Conservation (phyloP, 2,797 vertebrate genomes). For the Eospalax fontanierii region DNA sequence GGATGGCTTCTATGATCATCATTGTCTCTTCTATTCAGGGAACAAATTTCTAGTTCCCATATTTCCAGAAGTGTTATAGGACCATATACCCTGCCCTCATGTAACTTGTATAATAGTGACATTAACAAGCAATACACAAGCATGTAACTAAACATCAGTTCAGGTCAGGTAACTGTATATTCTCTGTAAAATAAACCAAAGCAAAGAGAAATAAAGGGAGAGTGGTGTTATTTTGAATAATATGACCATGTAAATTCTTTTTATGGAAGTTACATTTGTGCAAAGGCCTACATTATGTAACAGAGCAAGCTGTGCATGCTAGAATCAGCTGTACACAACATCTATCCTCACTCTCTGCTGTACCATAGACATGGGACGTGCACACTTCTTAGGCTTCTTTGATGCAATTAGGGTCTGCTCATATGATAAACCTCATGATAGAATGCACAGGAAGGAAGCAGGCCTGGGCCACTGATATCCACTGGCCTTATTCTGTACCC, state of each 20-base stretch:
- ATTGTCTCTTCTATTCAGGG: background rate
- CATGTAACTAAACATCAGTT: background rate
- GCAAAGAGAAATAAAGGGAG: background rate
- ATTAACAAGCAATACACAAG: background rate
- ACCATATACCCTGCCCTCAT: background rate
- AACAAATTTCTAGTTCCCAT: background rate
- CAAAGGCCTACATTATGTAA: slow-evolving; percentile 6
- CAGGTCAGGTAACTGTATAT: background rate
- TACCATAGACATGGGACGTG: background rate
- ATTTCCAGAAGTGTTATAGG: background rate
- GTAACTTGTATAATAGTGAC: background rate
- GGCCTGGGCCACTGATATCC: background rate
- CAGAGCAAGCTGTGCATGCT: background rate
- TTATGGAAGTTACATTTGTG: slow-evolving; percentile 22
- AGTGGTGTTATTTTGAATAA: background rate
- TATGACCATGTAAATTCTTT: background rate
- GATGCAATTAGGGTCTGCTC: background rate
- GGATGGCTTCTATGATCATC: background rate
- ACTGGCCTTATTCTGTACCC: background rate
- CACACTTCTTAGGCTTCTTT: background rate
- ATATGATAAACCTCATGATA: background rate
- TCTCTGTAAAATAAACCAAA: background rate
- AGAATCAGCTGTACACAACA: background rate
- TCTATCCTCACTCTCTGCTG: background rate
- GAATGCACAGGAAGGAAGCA: background rate